Percentiles rank a stretch among this genome's conserved stretches.
phyloP scores from a whole-genome alignment of 1,140 invertebrate species.

The Cydia pomonella region DNA sequence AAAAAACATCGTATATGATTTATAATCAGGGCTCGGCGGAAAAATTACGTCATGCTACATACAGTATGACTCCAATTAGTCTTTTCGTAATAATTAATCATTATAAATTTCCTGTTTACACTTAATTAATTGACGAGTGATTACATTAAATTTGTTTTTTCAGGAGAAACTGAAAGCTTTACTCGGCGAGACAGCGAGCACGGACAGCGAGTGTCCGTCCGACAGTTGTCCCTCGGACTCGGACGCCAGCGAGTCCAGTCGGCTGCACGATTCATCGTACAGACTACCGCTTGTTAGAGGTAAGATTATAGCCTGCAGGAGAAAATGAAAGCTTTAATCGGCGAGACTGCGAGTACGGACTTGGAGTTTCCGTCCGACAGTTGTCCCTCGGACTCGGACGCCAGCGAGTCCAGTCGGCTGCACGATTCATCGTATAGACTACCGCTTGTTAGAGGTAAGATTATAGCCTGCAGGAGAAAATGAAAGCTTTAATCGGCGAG shows the following conservation, averaged over 20 bases:
- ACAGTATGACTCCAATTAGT: no score
- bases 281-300: constrained; percentile 67
- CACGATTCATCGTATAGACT: constrained; percentile 67
- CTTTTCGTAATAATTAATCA: no score
- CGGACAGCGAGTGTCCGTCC: constrained; percentile 71
- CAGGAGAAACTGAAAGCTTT: constrained; percentile 84
- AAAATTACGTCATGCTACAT: no score
- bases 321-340: constrained; percentile 82
- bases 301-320: constrained; percentile 74
- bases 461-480: constrained; percentile 78
- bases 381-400: constrained; percentile 79
- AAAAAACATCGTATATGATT: no score
- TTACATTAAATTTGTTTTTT: constrained; percentile 39
- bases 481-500: constrained; percentile 74
- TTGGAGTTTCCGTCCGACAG: constrained; percentile 71
- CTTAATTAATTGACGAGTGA: no score
- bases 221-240: constrained; percentile 78
- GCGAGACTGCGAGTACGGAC: constrained; percentile 81
- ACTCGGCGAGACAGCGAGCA: constrained; percentile 81
- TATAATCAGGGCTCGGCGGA: no score
- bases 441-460: constrained; percentile 65
- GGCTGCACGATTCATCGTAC: constrained; percentile 67
- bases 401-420: constrained; percentile 79
- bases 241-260: constrained; percentile 81
- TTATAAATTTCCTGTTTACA: no score